Percentiles rank a stretch among this genome's conserved stretches.
Conservation (phyloP, 2,888 invertebrate species). For the Temnothorax unifasciatus region DNA sequence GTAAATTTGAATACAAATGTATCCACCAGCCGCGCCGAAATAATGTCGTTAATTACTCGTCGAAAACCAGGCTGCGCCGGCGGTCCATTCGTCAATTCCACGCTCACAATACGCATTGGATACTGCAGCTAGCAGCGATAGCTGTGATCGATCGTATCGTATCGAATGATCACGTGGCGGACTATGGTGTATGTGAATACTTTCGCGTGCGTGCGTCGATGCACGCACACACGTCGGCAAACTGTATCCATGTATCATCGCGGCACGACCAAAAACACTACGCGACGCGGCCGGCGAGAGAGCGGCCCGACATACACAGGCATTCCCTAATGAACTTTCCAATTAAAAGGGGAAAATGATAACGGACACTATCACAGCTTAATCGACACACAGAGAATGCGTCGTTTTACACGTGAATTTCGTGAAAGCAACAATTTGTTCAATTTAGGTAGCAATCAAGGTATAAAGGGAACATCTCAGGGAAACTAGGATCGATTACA, state of each 20-base stretch:
- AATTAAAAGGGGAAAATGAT: conserved; percentile 57
- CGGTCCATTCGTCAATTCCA: conserved; percentile 56
- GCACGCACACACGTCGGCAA: neutral
- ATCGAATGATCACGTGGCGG: conserved; percentile 66
- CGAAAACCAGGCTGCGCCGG: conserved; percentile 49
- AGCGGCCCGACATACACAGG: conserved; percentile 21
- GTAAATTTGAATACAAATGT: conserved; percentile 54
- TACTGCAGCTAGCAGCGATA: conserved; percentile 41
- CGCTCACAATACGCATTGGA: conserved; percentile 49
- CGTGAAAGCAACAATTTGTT: conserved; percentile 54
- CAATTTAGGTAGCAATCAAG: conserved; percentile 43
- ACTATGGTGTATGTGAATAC: conserved; percentile 20
- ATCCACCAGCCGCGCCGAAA: conserved; percentile 49
- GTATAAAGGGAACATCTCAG: conserved; percentile 27
- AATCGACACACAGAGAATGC: conserved; percentile 49
- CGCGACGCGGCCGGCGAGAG: conserved; percentile 34
- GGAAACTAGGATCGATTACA: conserved; percentile 4
- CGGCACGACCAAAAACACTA: conserved; percentile 42
- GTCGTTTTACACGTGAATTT: conserved; percentile 52
- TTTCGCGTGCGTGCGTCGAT: neutral
- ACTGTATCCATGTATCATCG: conserved; percentile 36
- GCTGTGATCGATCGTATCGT: conserved; percentile 71
- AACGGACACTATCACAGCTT: conserved; percentile 50
- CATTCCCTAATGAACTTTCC: conserved; percentile 58
- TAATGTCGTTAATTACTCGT: conserved; percentile 67